Base-by-base conservation (phyloP, 2,888 invertebrate species). In the Polydrusus cervinus region DNA sequence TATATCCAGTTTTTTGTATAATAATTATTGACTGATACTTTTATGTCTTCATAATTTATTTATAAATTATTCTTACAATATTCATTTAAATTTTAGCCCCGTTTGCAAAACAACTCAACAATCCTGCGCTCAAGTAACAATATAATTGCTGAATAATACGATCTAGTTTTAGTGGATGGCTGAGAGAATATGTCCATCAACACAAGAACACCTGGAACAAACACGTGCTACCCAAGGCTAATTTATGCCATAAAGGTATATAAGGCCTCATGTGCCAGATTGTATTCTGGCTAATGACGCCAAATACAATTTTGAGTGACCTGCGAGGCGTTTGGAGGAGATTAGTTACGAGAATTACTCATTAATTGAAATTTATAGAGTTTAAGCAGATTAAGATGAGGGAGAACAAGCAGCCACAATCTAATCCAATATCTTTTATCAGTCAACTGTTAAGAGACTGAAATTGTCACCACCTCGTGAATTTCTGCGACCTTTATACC, bases 281-380 rank as follows among this genome's bases (percentile, higher is more conserved):
- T 53, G 70, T 34, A 71, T 71, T 62, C 61, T 38, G 62, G 69
- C 62, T 71, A 71, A 62, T 71, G 62, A 51, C 62, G 53, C 70
- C 62, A 61, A 71, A 71, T 71, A 30, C 51, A 25, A 71, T 71
- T 71, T 71, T 70, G 61, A 69, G 69, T 25, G 57, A 60, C 69
- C 57, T 40, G 18, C 55, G 60, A 60, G 45, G 69, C 55, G 60
- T 60, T 60, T 61, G 18, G 49, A 0, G 16, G 20, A 10, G 49
- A 18, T 51, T 7, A 16, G 49, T 8, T 51, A 51, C 16, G 49
- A 18, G 10, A 51, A 51, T 51, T 18, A 10, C 9, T 18, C 16
- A 51, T 51, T 51, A 11, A 51, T 51, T 11, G 10, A 18, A 8
- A 18, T 51, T 20, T 51, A 18, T 10, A 7, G n/a, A 13, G 3